These are phyloP conservation scores for Crypturellus undulatus DNA, from an alignment of 2,113 vertebrate species.

Conservation along the genomic window DNA sequence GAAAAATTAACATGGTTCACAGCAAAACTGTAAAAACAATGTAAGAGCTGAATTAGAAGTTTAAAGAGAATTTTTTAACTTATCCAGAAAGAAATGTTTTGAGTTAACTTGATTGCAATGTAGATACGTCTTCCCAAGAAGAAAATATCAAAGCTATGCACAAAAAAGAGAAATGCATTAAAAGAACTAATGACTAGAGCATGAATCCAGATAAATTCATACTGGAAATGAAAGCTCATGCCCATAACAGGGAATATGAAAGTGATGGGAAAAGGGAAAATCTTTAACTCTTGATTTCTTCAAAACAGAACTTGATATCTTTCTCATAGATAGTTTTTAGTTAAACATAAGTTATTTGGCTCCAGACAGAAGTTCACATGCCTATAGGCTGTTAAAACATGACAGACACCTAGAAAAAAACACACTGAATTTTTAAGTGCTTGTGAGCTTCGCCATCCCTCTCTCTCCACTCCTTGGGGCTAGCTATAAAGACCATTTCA, in stretches of 20 bases:
- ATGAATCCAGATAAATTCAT: background rate
- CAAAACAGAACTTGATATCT: background rate
- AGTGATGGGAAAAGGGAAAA: background rate
- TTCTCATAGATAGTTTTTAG: background rate
- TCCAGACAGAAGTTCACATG: slow-evolving; percentile 32
- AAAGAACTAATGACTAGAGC: background rate
- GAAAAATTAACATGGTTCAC: background rate
- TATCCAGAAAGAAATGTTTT: background rate
- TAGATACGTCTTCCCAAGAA: background rate
- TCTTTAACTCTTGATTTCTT: background rate
- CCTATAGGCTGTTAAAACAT: slow-evolving; percentile 54
- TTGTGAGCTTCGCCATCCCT: slow-evolving; percentile 46
- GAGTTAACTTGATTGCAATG: background rate
- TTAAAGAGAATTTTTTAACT: background rate
- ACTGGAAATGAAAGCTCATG: background rate
- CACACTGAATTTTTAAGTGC: background rate
- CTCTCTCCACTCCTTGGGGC: background rate
- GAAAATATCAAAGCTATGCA: background rate
- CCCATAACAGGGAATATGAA: background rate
- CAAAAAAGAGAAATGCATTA: background rate
- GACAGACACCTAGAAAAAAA: slow-evolving; percentile 54
- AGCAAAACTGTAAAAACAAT: background rate
- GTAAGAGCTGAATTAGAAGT: background rate
- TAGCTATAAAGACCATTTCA: background rate
- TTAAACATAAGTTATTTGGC: slow-evolving; percentile 30